Evolutionary conservation across 2,888 invertebrate genomes (phyloP).

Genomic region (Drosophila affinis): DNA sequence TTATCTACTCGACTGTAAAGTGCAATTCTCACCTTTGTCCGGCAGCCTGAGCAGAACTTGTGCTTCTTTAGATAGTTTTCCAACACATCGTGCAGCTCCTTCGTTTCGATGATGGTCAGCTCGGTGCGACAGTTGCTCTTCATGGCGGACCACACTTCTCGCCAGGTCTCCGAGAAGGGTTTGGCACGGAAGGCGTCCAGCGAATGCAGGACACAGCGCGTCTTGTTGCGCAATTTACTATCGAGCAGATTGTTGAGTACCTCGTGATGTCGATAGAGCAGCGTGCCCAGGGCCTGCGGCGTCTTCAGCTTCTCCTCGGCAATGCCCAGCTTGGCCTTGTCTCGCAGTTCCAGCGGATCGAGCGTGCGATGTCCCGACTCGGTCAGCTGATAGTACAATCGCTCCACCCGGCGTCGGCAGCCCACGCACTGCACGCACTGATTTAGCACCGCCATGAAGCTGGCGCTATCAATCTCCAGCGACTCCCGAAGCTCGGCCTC

Average conservation of each 20-base stretch:
- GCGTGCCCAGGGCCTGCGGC: slow-evolving; percentile 91
- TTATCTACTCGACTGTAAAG: not conserved
- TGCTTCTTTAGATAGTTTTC: slow-evolving; percentile 96
- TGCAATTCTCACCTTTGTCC: slow-evolving; percentile 89
- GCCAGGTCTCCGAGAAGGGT: slow-evolving; percentile 90
- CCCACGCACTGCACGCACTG: slow-evolving; percentile 97
- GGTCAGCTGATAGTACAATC: slow-evolving; percentile 93
- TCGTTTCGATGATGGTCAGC: slow-evolving; percentile 93
- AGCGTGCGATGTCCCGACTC: slow-evolving; percentile 93
- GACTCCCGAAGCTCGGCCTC: slow-evolving; percentile 91
- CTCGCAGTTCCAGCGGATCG: slow-evolving; percentile 92
- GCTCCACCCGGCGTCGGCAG: slow-evolving; percentile 95
- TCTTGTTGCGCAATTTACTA: slow-evolving; percentile 94
- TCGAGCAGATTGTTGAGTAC: slow-evolving; percentile 91
- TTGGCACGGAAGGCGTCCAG: slow-evolving; percentile 93
- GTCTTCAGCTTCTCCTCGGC: slow-evolving; percentile 91
- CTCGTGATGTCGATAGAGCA: slow-evolving; percentile 93
- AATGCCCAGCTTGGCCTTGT: slow-evolving; percentile 91
- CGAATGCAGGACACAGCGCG: slow-evolving; percentile 94
- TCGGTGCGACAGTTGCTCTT: slow-evolving; percentile 91
- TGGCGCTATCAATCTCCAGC: slow-evolving; percentile 91
- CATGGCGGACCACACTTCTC: slow-evolving; percentile 94
- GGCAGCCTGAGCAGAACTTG: slow-evolving; percentile 96
- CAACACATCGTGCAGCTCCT: slow-evolving; percentile 92
- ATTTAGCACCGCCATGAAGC: slow-evolving; percentile 92